Base-by-base conservation (phyloP, 2,888 invertebrate genomes). In the Pterostichus madidus region DNA sequence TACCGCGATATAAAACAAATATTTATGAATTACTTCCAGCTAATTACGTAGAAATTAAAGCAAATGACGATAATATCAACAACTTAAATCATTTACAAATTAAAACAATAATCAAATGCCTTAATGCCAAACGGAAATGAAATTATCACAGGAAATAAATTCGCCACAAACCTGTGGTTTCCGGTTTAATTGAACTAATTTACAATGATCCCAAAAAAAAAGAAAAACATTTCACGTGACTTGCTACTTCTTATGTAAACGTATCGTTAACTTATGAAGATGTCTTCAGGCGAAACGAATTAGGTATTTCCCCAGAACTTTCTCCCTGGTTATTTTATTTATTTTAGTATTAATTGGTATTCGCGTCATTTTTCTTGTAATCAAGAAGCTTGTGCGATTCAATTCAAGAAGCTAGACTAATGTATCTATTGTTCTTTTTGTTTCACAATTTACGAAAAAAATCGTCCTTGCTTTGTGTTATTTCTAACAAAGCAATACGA, bases 101-200 rank as follows among this genome's bases (percentile, higher is more conserved):
- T 39, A 39, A 24, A 39, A 39, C 39, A 64, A 64, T 35, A 32
- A 64, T 64, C 35, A 24, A 24, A 64, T 24, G 10, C 35, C 53
- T 56, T 24, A 24, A 80, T 35, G 56, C 49, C 49, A 80, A 73
- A 73, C 24, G 56, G 73, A 80, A 73, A 56, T 44, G 3, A 11
- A 10, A 7, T 80, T 80, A 80, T 80, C 80, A 46, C 15, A 49
- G 80, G 80, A 73, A 80, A 80, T 53, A 52, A 52, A 56, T 44
- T 15, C 49, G 68, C 80, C 80, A 52, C 80, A 61, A 44, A 15
- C 3, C 13, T 53, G 73, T 39, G 80, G 80, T 80, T 80, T 80
- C 80, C 80, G 39, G 80, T 73, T 71, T 73, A 17, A 24, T 31
- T 17, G 8, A 56, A 5, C 31, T 49, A 4, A n/a, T 49, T 80